Percentiles rank a stretch among this genome's conserved stretches.
These are phyloP conservation scores for Barbus barbus DNA, from an alignment of 2,113 vertebrate species.

Conservation along the genomic window DNA sequence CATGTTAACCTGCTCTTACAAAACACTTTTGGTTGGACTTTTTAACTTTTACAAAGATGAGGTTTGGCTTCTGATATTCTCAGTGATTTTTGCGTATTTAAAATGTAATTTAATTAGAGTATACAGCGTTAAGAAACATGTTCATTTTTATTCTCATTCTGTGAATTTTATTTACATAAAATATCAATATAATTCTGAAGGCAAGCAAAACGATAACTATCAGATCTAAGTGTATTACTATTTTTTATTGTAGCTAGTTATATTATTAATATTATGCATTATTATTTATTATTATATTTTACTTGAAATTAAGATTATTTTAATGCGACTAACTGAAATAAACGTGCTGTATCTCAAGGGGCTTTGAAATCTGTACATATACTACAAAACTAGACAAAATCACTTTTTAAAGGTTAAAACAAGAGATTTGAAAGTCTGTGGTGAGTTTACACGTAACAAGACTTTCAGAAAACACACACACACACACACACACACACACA, in stretches of 20 bases:
- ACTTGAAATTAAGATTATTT: background rate
- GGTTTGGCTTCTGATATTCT: background rate
- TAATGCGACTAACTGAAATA: background rate
- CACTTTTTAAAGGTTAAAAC: background rate
- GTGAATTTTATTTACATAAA: background rate
- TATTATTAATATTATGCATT: background rate
- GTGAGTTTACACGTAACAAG: no score
- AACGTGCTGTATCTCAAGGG: background rate
- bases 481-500: background rate
- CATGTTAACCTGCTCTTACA: background rate
- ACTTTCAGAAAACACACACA: no score
- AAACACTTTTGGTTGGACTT: background rate
- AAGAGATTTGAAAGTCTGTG: background rate
- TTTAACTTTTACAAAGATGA: background rate
- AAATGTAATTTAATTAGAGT: background rate
- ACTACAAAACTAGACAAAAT: background rate
- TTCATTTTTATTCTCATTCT: background rate
- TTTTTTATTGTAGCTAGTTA: background rate
- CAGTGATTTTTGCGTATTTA: background rate
- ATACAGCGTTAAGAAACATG: background rate
- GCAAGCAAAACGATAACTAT: no score
- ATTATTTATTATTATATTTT: background rate
- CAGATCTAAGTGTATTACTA: no score
- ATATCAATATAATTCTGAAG: background rate
- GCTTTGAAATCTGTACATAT: background rate